Evolutionary conservation across 2,797 vertebrate species (phyloP).

Genomic region (Myotis pilosus): DNA sequence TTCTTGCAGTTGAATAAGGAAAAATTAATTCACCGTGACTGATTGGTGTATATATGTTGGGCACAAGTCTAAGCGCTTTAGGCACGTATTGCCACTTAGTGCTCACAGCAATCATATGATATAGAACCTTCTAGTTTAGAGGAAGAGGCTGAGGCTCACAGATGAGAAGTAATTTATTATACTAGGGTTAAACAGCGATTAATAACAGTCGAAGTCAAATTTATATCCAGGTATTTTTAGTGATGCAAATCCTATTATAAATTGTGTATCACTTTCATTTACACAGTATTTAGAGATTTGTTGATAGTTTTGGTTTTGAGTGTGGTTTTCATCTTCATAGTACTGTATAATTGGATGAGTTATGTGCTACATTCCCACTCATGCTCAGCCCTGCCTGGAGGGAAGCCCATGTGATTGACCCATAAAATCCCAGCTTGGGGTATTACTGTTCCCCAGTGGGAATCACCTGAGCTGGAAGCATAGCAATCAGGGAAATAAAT

Average conservation of each 20-base stretch:
- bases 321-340: neutral
- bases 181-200: neutral
- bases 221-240: neutral
- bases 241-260: constrained; percentile 17
- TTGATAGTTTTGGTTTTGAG: neutral
- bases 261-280: neutral
- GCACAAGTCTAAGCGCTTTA: neutral
- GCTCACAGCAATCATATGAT: neutral
- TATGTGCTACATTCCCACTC: neutral
- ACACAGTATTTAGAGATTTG: neutral
- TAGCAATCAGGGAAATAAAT: neutral
- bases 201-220: neutral
- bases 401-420: neutral
- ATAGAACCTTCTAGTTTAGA: neutral
- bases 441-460: neutral
- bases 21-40: neutral
- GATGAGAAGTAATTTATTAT: neutral
- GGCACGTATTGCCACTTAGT: neutral
- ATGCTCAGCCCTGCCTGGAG: neutral
- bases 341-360: neutral
- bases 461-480: neutral
- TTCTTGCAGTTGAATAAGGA: neutral
- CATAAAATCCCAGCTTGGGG: neutral
- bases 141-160: neutral
- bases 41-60: neutral